Evolutionary conservation across 2,113 vertebrate genomes (phyloP).

Genomic region (Australoheros scitulus): DNA sequence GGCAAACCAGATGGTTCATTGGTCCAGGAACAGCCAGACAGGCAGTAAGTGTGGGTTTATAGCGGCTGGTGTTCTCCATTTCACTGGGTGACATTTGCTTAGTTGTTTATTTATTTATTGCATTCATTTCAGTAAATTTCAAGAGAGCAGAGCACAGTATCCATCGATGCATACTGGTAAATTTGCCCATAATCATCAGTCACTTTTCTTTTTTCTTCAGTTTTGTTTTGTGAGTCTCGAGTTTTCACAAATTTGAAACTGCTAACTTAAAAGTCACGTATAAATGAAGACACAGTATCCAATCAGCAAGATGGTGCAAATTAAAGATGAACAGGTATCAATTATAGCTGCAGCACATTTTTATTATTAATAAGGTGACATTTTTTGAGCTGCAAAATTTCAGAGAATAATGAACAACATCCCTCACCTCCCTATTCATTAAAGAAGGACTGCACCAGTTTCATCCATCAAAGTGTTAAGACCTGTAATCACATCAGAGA

Average conservation of each 20-base stretch:
- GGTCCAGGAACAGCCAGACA: background rate
- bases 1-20: background rate
- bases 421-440: background rate
- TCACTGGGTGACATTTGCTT: background rate
- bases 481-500: background rate
- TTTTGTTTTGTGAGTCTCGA: background rate
- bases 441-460: background rate
- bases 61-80: background rate
- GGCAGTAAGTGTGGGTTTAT: background rate
- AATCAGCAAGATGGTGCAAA: background rate
- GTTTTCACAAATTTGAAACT: background rate
- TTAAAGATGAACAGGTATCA: background rate
- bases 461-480: background rate
- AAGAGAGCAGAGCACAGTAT: background rate
- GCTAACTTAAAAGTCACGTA: background rate
- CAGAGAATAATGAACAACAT: background rate
- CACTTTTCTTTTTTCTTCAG: background rate
- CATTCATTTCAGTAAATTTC: background rate
- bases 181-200: background rate
- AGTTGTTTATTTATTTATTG: background rate
- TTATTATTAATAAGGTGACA: slow-evolving; percentile 4
- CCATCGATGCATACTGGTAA: background rate
- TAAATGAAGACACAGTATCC: background rate
- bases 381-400: background rate
- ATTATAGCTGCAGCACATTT: background rate